phyloP scores from a whole-genome alignment of 1,140 invertebrate genomes.

The Calosoma granatense region DNA sequence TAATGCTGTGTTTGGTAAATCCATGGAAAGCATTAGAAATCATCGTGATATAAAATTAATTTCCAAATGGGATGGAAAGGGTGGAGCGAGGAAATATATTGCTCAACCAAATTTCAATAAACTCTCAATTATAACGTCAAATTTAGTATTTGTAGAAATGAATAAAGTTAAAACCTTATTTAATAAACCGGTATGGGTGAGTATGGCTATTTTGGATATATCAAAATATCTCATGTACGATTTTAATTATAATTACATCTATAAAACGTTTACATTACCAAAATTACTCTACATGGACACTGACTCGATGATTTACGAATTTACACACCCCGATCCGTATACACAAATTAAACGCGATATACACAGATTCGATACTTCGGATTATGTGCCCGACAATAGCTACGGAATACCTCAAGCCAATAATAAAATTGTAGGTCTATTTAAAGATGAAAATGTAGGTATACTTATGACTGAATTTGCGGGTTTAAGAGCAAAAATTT shows the following conservation, averaged over 20 bases:
- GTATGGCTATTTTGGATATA: constrained; percentile 20
- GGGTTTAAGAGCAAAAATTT: constrained; percentile 24
- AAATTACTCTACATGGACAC: neutral
- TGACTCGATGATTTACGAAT: neutral
- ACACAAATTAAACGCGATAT: constrained; percentile 24
- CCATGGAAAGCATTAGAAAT: neutral
- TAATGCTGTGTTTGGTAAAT: neutral
- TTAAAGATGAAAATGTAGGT: constrained; percentile 27
- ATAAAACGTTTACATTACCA: constrained; percentile 15
- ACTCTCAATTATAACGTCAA: neutral
- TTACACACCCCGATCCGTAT: neutral
- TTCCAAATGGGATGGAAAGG: neutral
- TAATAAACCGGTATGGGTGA: constrained; percentile 22
- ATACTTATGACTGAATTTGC: constrained; percentile 26
- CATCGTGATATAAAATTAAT: neutral
- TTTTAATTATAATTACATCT: constrained; percentile 24
- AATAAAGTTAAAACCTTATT: constrained; percentile 13
- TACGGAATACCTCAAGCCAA: constrained; percentile 20
- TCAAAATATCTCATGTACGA: constrained; percentile 23
- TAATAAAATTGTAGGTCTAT: constrained; percentile 24
- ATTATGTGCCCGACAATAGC: constrained; percentile 20
- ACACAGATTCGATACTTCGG: constrained; percentile 26
- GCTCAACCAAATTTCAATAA: neutral
- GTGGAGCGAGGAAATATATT: neutral
- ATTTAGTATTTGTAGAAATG: constrained; percentile 17